Conservation (phyloP, 2,113 vertebrate genomes). For the Coptodon bakossiorum region DNA sequence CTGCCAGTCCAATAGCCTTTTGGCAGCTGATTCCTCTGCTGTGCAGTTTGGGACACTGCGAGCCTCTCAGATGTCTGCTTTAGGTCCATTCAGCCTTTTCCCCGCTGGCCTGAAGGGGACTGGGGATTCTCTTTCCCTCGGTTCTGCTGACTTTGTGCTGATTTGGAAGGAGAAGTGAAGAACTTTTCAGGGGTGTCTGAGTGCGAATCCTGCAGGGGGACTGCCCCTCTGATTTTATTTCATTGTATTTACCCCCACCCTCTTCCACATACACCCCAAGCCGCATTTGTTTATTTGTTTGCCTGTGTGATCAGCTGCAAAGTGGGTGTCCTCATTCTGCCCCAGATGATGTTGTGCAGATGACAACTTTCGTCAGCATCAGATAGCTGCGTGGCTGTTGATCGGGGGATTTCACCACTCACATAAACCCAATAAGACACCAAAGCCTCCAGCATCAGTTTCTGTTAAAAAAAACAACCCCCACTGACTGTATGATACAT, state of each 20-base stretch:
- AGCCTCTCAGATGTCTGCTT: conserved; percentile 53
- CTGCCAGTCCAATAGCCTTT: neutral
- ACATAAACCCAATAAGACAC: conserved; percentile 16
- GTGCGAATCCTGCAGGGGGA: neutral
- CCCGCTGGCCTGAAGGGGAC: conserved; percentile 5
- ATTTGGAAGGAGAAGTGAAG: conserved; percentile 15
- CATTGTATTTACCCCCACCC: neutral
- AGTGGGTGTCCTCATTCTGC: conserved; percentile 34
- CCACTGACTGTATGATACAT: neutral
- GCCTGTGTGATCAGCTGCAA: conserved; percentile 53
- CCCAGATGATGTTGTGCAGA: conserved; percentile 4
- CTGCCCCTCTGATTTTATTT: neutral
- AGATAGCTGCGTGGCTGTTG: neutral
- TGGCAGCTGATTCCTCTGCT: neutral
- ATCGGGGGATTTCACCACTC: neutral
- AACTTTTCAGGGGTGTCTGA: conserved; percentile 19
- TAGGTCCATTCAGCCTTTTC: conserved; percentile 54
- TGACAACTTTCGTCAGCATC: conserved; percentile 34
- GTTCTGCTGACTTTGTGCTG: conserved; percentile 61
- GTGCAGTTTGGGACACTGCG: neutral
- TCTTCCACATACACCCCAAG: neutral
- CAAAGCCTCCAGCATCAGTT: neutral
- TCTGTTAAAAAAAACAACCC: neutral
- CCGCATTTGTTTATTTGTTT: conserved; percentile 32
- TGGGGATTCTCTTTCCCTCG: conserved; percentile 33